Conservation (phyloP, 2,113 vertebrate species). For the Ceratotherium simum region DNA sequence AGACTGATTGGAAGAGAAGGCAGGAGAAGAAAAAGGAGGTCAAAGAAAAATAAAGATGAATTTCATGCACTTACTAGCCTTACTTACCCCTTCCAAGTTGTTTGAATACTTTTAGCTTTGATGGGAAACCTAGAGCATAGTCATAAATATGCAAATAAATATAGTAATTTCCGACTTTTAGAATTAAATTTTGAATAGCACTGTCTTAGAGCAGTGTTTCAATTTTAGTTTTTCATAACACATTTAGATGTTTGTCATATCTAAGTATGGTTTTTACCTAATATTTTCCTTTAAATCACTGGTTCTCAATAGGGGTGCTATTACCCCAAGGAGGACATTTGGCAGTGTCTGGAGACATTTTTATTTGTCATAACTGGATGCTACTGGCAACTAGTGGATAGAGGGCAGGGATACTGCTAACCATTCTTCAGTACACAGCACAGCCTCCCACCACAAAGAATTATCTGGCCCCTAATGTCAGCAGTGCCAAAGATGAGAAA, state of each 20-base stretch:
- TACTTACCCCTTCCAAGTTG: background rate
- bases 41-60: background rate
- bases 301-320: background rate
- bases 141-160: conserved; percentile 10
- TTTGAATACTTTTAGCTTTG: background rate
- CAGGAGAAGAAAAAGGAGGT: background rate
- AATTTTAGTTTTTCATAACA: background rate
- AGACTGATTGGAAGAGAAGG: background rate
- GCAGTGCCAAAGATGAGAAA: background rate
- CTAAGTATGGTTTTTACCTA: background rate
- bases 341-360: background rate
- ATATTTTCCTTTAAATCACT: conserved; percentile 43
- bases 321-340: background rate
- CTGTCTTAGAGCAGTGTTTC: background rate
- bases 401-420: background rate
- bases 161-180: background rate
- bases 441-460: background rate
- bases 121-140: background rate
- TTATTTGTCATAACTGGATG: background rate
- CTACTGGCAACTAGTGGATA: background rate
- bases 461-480: background rate
- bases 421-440: background rate
- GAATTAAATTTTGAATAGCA: background rate
- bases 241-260: background rate
- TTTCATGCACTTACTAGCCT: background rate